These are phyloP conservation scores for Carterocephalus palaemon DNA, from an alignment of 2,888 invertebrate species.

Conservation along the genomic window DNA sequence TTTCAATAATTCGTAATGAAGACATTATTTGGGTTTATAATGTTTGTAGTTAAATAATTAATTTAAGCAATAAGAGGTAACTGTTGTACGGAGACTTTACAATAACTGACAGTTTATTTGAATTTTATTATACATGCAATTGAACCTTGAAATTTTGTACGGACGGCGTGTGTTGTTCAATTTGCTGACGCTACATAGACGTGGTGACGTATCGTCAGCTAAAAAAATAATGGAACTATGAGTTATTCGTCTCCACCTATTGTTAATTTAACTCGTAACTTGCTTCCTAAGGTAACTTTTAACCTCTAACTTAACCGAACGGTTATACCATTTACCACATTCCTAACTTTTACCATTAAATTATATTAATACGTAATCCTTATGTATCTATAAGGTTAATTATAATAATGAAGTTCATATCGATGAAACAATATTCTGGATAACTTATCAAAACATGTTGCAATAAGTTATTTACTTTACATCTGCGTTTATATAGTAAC, in stretches of 20 bases:
- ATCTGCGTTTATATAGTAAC: conserved; percentile 20
- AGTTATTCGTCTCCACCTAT: conserved; percentile 50
- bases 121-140: conserved; percentile 31
- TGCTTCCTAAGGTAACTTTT: conserved; percentile 47
- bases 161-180: conserved; percentile 58
- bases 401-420: conserved; percentile 10
- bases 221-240: conserved; percentile 49
- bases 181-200: conserved; percentile 37
- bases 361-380: conserved; percentile 49
- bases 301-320: conserved; percentile 57
- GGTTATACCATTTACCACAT: conserved; percentile 54
- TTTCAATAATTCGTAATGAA: conserved; percentile 4
- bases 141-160: conserved; percentile 42
- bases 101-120: neutral
- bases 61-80: conserved; percentile 1
- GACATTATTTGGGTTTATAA: conserved; percentile 1
- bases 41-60: neutral
- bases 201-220: conserved; percentile 38
- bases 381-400: conserved; percentile 23
- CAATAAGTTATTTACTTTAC: conserved; percentile 23
- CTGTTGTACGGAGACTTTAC: neutral
- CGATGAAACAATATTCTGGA: conserved; percentile 71
- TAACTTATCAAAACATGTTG: conserved; percentile 65
- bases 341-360: conserved; percentile 47
- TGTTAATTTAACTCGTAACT: conserved; percentile 39